These are phyloP conservation scores for Theretra japonica DNA, from an alignment of 2,888 invertebrate genomes.

Conservation along the genomic window DNA sequence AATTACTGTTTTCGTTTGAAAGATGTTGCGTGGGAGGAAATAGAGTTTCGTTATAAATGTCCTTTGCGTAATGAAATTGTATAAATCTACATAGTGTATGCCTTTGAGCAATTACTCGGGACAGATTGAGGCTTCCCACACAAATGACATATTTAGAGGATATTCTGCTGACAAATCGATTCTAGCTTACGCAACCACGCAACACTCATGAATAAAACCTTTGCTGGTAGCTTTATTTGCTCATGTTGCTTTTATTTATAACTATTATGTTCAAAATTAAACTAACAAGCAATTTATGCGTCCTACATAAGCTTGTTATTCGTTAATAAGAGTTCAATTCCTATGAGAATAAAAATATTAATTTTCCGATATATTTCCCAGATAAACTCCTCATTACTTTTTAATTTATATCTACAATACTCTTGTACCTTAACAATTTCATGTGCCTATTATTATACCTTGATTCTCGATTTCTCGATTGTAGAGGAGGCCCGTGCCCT, in stretches of 20 bases:
- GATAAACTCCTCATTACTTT: too few relatives aligned
- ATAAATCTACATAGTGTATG: slow-evolving; percentile 9
- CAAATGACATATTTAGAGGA: background rate
- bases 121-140: slow-evolving; percentile 12
- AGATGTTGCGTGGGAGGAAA: slow-evolving; percentile 18
- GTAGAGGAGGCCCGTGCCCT: too few relatives aligned
- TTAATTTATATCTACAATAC: too few relatives aligned
- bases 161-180: slow-evolving; percentile 15
- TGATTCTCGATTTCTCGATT: too few relatives aligned
- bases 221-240: background rate
- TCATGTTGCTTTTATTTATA: too few relatives aligned
- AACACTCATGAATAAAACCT: background rate
- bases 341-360: too few relatives aligned
- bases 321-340: too few relatives aligned
- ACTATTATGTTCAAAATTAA: background rate
- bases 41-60: slow-evolving; percentile 2
- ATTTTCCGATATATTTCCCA: too few relatives aligned
- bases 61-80: slow-evolving; percentile 16
- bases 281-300: too few relatives aligned
- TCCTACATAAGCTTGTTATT: too few relatives aligned
- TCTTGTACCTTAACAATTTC: too few relatives aligned
- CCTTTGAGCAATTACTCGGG: background rate
- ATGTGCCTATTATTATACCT: too few relatives aligned
- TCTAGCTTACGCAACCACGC: background rate
- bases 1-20: slow-evolving; percentile 13